Conservation (phyloP, 2,888 invertebrate genomes). For the Tanytarsus gracilentus region DNA sequence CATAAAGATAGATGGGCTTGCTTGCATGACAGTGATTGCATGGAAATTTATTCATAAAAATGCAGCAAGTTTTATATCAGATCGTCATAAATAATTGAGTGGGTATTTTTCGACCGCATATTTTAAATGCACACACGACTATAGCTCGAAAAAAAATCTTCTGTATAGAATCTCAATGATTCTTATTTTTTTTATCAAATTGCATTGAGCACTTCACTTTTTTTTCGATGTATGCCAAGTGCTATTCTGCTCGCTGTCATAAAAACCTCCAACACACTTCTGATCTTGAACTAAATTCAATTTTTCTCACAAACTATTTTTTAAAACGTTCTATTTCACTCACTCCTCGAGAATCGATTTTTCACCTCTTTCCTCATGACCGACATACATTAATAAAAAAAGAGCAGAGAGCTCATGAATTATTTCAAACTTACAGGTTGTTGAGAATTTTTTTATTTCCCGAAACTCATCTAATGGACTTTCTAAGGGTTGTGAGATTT, state of each 20-base stretch:
- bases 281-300: conserved; percentile 27
- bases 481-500: not conserved
- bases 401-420: not conserved
- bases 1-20: too few species aligned
- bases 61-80: not conserved
- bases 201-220: conserved; percentile 12
- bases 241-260: not conserved
- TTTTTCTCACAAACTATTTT: conserved; percentile 9
- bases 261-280: conserved; percentile 5
- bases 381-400: not conserved
- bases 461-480: not conserved
- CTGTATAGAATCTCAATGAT: too few species aligned
- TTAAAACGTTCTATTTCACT: not conserved
- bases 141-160: too few species aligned
- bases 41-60: conserved; percentile 20
- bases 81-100: conserved; percentile 21
- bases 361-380: conserved; percentile 10
- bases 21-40: too few species aligned
- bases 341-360: conserved; percentile 14
- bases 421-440: not conserved
- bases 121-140: too few species aligned
- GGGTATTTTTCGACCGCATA: too few species aligned
- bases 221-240: too few species aligned
- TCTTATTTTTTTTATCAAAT: not conserved
- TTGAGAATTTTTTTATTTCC: not conserved